Base-by-base conservation (phyloP, 1,140 invertebrate genomes). In the Limonius californicus region DNA sequence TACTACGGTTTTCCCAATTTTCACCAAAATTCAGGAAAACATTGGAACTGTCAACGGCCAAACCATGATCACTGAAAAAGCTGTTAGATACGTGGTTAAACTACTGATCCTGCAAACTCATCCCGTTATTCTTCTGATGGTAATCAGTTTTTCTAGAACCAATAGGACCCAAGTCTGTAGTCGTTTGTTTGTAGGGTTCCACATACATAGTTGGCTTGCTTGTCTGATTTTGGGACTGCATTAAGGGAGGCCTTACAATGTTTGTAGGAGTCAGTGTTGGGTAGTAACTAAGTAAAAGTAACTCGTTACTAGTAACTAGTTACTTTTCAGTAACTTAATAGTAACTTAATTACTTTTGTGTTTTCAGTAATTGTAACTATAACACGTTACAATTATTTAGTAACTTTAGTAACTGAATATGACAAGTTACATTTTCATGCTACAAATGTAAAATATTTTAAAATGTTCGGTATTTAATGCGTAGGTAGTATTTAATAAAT, bases 161-260 rank as follows among this genome's bases (percentile, higher is more conserved):
- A 18, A 77, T 76, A 0, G 75, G 75, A 7, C 74, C 75, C 30
- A 77, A 62, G 57, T 75, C 72, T 1, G 61, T 59, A 11, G 47
- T 54, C 16, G 59, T 68, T 66, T 72, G 67, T 61, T 72, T 72
- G 57, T 73, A 72, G 1, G 74, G 72, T 56, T 76, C 73, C n/a
- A 77, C 74, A 63, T 76, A 75, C 68, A 76, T 69, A 2, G 72
- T 74, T 16, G 74, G 72, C 59, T 73, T 73, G 11, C 32, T 63
- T 7, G 59, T 15, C 9, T 59, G 64, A 21, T 11, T 45, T 53
- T 61, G 57, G 30, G 27, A 35, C 9, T 23, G 11, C 27, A 20
- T 50, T 15, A 14, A 47, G 0, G 6, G 19, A 58, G 27, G 64
- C 55, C 42, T 61, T 14, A 39, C 35, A 12, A 43, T 14, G 27